A percentile compares a stretch with the other conserved stretches of the same genome.
phyloP scores from a whole-genome alignment of 2,888 invertebrate species.

The Drosophila mercatorum region DNA sequence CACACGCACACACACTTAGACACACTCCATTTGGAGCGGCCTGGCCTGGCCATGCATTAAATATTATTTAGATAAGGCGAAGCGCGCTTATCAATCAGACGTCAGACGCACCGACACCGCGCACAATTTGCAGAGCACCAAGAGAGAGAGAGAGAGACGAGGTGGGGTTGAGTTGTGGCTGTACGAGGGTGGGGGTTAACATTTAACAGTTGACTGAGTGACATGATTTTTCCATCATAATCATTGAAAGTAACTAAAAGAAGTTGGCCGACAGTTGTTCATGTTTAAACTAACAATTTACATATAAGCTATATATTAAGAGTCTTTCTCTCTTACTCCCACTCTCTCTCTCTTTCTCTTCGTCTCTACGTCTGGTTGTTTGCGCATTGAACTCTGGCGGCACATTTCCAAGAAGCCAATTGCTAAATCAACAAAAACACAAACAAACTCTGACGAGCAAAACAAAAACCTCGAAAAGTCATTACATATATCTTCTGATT shows the following conservation, averaged over 20 bases:
- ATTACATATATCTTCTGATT: constrained; percentile 73
- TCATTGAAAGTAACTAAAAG: constrained; percentile 59
- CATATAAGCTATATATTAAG: constrained; percentile 41
- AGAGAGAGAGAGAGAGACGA: background rate
- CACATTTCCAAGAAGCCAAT: constrained; percentile 74
- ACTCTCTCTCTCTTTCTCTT: constrained; percentile 8
- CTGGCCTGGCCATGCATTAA: constrained; percentile 64
- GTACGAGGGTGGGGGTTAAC: background rate
- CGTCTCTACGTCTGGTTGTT: constrained; percentile 29
- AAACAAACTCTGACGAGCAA: constrained; percentile 64
- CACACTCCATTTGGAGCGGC: constrained; percentile 40
- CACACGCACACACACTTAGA: background rate
- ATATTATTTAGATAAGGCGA: constrained; percentile 76
- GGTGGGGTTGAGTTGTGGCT: background rate
- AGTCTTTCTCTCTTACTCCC: background rate
- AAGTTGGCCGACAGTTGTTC: constrained; percentile 20
- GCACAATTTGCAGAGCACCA: constrained; percentile 49
- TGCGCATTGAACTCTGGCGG: constrained; percentile 63
- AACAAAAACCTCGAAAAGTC: constrained; percentile 75
- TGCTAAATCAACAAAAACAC: constrained; percentile 72
- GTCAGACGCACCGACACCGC: constrained; percentile 60
- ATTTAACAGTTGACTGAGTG: constrained; percentile 47
- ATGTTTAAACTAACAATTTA: constrained; percentile 65
- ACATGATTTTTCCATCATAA: constrained; percentile 76
- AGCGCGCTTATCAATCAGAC: constrained; percentile 75